Conservation (phyloP, 2,113 vertebrate species). For the Dunckerocampus dactyliophorus region DNA sequence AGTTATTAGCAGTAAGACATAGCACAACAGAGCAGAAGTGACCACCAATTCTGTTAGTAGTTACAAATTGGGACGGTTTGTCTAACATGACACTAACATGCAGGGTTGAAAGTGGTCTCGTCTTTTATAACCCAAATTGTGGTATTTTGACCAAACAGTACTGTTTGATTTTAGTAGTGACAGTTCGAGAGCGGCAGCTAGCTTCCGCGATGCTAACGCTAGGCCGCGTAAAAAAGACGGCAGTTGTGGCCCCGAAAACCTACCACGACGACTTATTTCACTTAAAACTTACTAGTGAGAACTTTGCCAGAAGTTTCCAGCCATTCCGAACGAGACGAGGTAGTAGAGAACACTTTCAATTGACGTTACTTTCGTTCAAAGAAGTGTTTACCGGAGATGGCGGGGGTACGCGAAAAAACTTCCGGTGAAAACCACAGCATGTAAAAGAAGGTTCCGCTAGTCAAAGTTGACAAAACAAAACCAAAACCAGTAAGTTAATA, state of each 20-base stretch:
- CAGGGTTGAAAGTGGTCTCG: not conserved
- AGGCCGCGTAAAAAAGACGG: slow-evolving; percentile 55
- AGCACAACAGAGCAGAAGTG: not conserved
- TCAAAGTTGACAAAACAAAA: not conserved
- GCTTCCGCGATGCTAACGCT: slow-evolving; percentile 17
- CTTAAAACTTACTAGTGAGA: slow-evolving; percentile 75
- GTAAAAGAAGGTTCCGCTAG: not conserved
- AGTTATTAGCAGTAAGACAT: not conserved
- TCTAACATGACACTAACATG: not conserved
- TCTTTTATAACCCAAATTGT: not conserved
- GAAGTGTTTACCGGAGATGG: slow-evolving; percentile 8
- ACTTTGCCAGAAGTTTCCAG: slow-evolving; percentile 80
- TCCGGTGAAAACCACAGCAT: slow-evolving; percentile 9
- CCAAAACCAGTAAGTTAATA: no score
- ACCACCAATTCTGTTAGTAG: not conserved
- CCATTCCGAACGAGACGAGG: slow-evolving; percentile 63
- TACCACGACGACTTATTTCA: not conserved
- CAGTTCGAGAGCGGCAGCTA: not conserved
- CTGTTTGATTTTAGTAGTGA: not conserved
- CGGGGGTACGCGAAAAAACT: slow-evolving; percentile 19
- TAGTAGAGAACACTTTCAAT: slow-evolving; percentile 41
- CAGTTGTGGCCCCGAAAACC: slow-evolving; percentile 7
- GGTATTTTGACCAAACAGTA: not conserved
- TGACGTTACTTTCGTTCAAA: slow-evolving; percentile 12
- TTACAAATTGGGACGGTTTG: not conserved